These are phyloP conservation scores for Halcyon malimbica DNA, from an alignment of 2,113 vertebrate genomes.

Conservation along the genomic window DNA sequence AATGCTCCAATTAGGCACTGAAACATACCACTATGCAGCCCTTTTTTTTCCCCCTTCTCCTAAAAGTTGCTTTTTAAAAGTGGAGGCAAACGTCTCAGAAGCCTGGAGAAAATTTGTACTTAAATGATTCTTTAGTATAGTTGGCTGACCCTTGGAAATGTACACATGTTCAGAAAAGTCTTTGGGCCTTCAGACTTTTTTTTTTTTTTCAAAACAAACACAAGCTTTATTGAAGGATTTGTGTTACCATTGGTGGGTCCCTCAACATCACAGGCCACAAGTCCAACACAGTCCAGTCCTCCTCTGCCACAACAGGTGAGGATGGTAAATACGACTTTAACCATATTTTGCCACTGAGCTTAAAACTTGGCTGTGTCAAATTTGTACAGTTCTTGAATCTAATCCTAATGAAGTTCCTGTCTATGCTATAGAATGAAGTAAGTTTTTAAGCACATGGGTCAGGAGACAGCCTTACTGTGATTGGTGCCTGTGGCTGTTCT, in stretches of 20 bases:
- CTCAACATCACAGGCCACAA: too few relatives aligned
- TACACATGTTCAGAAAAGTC: background rate
- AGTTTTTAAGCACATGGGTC: background rate
- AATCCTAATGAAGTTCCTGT: background rate
- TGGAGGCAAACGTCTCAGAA: background rate
- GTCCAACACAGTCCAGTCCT: background rate
- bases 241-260: background rate
- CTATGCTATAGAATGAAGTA: background rate
- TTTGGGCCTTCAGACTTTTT: background rate
- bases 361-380: background rate
- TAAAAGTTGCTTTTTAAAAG: background rate
- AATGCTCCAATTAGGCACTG: background rate
- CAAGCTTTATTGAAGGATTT: background rate
- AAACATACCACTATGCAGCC: background rate
- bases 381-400: background rate
- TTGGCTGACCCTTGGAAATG: background rate
- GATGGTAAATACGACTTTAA: background rate
- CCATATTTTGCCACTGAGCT: background rate
- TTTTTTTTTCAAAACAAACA: background rate
- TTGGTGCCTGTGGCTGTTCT: background rate
- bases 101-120: background rate
- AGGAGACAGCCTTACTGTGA: background rate
- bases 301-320: background rate
- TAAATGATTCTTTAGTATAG: rapidly evolving
- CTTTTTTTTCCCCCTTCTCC: background rate